Percentiles rank a stretch among this genome's conserved stretches.
phyloP scores from a whole-genome alignment of 2,888 invertebrate genomes.

The Zele albiditarsus region DNA sequence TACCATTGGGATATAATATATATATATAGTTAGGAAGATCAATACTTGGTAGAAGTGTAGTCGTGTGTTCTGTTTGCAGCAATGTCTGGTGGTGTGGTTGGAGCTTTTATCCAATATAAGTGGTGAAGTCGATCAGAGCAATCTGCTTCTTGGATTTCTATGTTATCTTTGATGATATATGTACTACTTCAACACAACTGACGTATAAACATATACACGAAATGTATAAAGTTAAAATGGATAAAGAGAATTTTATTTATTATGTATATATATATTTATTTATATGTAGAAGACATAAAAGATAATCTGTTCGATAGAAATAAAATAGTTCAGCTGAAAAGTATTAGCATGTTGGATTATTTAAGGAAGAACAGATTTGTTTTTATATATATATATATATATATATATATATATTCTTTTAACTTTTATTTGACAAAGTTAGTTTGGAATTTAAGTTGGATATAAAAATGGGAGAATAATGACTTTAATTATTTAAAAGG shows the following conservation, averaged over 20 bases:
- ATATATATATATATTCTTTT: no score
- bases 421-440: no score
- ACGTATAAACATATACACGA: not conserved
- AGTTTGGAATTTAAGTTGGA: no score
- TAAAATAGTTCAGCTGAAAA: not conserved
- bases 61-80: conserved; percentile 27
- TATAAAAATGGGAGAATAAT: no score
- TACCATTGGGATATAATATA: conserved; percentile 1
- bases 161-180: conserved; percentile 7
- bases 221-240: not conserved
- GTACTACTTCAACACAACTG: not conserved
- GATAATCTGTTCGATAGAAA: not conserved
- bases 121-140: conserved; percentile 5
- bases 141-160: conserved; percentile 12
- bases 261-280: not conserved
- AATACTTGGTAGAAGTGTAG: conserved; percentile 44
- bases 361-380: no score
- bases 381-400: no score
- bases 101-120: conserved; percentile 11
- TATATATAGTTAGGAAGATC: conserved; percentile 41
- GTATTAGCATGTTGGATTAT: no score
- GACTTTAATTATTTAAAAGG: no score
- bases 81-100: not conserved
- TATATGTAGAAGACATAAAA: not conserved
- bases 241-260: not conserved